Evolutionary conservation across 2,113 vertebrate species (phyloP).

Genomic region (Bubalus kerabau): DNA sequence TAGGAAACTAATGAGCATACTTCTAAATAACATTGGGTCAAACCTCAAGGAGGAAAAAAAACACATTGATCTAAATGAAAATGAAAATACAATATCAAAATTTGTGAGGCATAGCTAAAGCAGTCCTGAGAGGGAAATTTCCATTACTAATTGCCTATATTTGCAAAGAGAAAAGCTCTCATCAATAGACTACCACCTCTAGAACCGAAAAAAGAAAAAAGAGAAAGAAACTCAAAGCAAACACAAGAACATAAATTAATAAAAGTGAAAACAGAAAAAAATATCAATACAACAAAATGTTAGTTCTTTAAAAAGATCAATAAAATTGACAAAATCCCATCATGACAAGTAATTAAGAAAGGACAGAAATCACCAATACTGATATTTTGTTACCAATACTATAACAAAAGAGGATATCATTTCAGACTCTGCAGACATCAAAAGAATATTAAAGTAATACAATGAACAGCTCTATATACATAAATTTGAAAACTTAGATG

Average conservation of each 20-base stretch:
- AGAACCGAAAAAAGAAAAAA: neutral
- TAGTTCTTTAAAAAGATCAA: neutral
- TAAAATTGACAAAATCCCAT: neutral
- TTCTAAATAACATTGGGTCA: neutral
- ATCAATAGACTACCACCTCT: no score
- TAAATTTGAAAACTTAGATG: neutral
- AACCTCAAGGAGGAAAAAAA: neutral
- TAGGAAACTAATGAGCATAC: neutral
- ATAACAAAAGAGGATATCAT: neutral
- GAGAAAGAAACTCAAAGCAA: neutral
- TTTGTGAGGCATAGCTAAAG: neutral
- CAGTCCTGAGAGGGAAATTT: neutral
- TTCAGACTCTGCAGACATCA: neutral
- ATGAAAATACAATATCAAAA: neutral
- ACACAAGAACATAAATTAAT: neutral
- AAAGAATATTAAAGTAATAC: neutral
- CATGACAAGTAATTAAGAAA: neutral
- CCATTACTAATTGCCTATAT: neutral
- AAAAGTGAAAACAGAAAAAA: neutral
- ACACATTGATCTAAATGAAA: neutral
- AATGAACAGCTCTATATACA: neutral
- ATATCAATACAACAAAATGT: neutral
- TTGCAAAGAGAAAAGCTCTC: neutral
- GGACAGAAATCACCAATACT: neutral
- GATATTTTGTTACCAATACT: neutral